Evolutionary conservation across 2,888 invertebrate genomes (phyloP), one percentile per base, ranked within the genome.

Genomic region (Dryobota labecula): DNA sequence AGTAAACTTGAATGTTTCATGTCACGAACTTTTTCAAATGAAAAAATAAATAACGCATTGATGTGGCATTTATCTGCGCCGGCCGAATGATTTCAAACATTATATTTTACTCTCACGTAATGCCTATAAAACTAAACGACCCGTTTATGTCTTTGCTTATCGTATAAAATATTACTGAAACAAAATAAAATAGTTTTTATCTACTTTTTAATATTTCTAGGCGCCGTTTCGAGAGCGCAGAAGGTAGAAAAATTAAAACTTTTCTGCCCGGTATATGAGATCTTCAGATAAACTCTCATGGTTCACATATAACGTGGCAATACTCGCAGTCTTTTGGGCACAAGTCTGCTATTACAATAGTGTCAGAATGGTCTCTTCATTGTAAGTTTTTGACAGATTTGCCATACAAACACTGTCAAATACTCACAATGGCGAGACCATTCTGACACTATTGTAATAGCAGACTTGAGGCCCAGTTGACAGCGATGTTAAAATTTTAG

Each of bases 91-190:
- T 43, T 74, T 24, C 36, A 56, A 60, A 75, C 20, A 38, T 60
- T 56, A 24, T 60, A 66, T 47, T 43, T 54, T 18, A 43, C 9
- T 24, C 18, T 61, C 74, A 74, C 66, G 66, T 60, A 30, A 45
- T 38, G 18, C 7, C 20, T 47, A 60, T 67, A 61, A 74, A 67
- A 67, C 30, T 60, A 30, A 67, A 74, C 11, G 60, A 67, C 15
- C 27, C 9, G 8, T 61, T 51, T 58, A 45, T n/a, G 13, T 41
- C 15, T 54, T 33, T 56, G 6, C 9, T 43, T 56, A 41, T 72
- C 41, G 18, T 33, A 20, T 64, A 47, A 63, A 51, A 27, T 41
- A 30, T n/a, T 45, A 24, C 43, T 11, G 2, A 56, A 13, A 49
- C 30, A 49, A 43, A 38, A 57, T 24, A 18, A 54, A 20, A 49